Evolutionary conservation across 2,797 vertebrate genomes (phyloP).

Genomic region (Avahi laniger): DNA sequence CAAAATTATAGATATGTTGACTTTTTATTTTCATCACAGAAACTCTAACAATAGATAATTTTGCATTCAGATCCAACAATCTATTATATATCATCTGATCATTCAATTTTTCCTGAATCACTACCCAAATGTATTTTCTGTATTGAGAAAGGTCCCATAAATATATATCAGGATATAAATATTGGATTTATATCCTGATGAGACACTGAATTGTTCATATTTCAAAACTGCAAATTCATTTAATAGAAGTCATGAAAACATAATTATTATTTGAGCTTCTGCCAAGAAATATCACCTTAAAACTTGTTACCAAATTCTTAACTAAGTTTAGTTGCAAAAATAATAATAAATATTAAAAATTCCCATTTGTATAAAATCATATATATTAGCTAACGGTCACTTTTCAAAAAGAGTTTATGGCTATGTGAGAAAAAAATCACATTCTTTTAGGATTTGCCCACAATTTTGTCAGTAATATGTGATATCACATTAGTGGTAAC

Average conservation of each 20-base stretch:
- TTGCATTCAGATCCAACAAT: not conserved
- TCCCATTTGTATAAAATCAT: not conserved
- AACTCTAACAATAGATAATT: not conserved
- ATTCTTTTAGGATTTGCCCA: not conserved
- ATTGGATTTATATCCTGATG: not conserved
- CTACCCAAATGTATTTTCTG: not conserved
- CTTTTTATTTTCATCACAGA: not conserved
- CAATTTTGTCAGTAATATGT: not conserved
- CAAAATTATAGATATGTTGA: not conserved
- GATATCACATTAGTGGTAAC: not conserved
- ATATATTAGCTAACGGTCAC: not conserved
- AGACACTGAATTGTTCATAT: not conserved
- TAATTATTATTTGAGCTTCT: not conserved
- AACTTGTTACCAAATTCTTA: not conserved
- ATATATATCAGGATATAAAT: too few relatives aligned
- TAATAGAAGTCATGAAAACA: not conserved
- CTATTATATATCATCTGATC: not conserved
- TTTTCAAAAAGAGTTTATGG: not conserved
- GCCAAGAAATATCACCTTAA: not conserved
- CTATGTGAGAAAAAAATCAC: not conserved
- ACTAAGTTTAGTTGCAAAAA: not conserved
- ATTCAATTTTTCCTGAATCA: not conserved
- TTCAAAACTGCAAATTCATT: not conserved
- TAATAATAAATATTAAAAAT: not conserved
- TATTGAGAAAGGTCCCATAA: not conserved